Evolutionary conservation across 2,888 invertebrate genomes (phyloP).

Genomic region (Neoaliturus tenellus): DNA sequence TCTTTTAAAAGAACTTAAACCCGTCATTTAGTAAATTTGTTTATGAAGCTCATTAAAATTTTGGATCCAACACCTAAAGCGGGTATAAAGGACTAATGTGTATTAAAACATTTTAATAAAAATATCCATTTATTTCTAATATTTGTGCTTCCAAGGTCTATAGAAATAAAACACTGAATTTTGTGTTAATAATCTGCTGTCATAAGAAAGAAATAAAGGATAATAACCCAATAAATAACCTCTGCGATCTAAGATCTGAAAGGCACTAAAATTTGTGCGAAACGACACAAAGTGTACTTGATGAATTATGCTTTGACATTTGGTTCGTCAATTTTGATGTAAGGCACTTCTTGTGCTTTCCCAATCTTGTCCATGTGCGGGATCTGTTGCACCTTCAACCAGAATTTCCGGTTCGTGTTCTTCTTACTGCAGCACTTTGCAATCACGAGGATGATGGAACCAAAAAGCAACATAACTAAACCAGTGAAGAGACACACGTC

Average conservation of each 20-base stretch:
- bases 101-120: too few relatives aligned
- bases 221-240: neutral
- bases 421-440: neutral
- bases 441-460: neutral
- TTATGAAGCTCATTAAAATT: too few relatives aligned
- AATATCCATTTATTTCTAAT: conserved; percentile 3
- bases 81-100: too few relatives aligned
- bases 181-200: neutral
- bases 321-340: conserved; percentile 22
- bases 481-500: neutral
- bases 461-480: neutral
- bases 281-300: neutral
- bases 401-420: neutral
- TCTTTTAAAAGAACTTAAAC: too few relatives aligned
- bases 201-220: neutral
- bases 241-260: neutral
- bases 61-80: too few relatives aligned
- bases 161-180: neutral
- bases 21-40: too few relatives aligned
- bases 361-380: conserved; percentile 11
- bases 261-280: conserved; percentile 18
- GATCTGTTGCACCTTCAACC: conserved; percentile 17
- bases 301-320: neutral
- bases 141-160: neutral
- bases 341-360: conserved; percentile 22